Base-by-base conservation (phyloP, 2,888 invertebrate genomes). In the Callyntrura sp. region DNA sequence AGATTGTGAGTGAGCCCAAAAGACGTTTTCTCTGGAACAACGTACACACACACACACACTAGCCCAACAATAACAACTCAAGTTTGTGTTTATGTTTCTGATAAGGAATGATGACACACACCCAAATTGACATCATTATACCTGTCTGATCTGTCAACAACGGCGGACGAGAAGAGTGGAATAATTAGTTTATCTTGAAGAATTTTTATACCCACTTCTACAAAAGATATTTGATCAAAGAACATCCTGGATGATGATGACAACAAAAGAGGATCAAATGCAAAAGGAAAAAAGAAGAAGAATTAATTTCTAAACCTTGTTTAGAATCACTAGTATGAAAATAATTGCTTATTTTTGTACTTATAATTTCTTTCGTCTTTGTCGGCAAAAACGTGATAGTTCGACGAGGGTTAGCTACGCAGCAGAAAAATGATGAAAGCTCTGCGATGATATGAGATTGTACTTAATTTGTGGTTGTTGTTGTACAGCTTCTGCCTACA, bases 121-220 rank as follows among this genome's bases (percentile, higher is more conserved):
- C n/a, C n/a, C 60, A 14, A 87, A 81, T 57, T 88, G 73, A 82
- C 78, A 83, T 82, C 76, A 62, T 88, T 88, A 79, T 86, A 68
- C 65, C 65, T 78, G 79, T 48, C 60, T 73, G 81, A 87, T 88
- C 73, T 82, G 88, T 82, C 88, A 88, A 88, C 87, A 65, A 43
- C 73, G 45, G 3, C 45, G 23, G 20, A 81, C 60, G 45, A 65
- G 43, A 4, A 88, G 87, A 73, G 48, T 48, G 76, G 82, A 88
- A 82, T 88, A 88, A 88, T 82, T 88, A 87, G 79, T 65, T 87
- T 79, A 85, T 76, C 76, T 78, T 73, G 43, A 70, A 45, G 4
- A 23, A 48, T 28, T 83, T 65, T 8, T 48, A 43, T 70, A 45
- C 65, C 68, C 82, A 70, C 48, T 48, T 28, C 25, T 35, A 78